phyloP scores from a whole-genome alignment of 1,140 invertebrate species.

The Drosophila asahinai region DNA sequence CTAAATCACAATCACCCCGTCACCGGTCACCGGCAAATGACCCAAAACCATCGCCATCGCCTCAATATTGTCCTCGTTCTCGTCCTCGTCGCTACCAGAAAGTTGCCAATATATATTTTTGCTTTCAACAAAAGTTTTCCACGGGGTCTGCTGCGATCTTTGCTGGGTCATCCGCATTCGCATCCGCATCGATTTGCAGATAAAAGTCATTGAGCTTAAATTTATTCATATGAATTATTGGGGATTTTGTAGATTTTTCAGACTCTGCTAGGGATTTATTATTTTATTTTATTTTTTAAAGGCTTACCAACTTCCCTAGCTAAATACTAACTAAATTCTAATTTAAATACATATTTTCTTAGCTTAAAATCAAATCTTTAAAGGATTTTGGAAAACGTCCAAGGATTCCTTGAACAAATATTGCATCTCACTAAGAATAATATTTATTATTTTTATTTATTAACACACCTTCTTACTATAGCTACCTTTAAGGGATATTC shows the following conservation, averaged over 20 bases:
- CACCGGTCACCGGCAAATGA: slow-evolving; percentile 17
- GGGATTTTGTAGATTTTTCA: not conserved
- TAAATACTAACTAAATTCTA: no score
- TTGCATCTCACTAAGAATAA: no score
- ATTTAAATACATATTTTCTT: no score
- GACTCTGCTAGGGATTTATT: not conserved
- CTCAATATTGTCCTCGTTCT: slow-evolving; percentile 6
- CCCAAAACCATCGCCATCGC: slow-evolving; percentile 13
- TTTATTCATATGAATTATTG: slow-evolving; percentile 18
- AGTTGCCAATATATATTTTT: slow-evolving; percentile 33
- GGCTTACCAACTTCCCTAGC: not conserved
- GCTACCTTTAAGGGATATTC: not conserved
- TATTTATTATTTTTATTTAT: not conserved
- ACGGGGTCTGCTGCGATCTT: slow-evolving; percentile 2
- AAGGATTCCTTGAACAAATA: no score
- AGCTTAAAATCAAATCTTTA: no score
- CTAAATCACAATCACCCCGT: slow-evolving; percentile 40
- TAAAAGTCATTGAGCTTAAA: slow-evolving; percentile 14
- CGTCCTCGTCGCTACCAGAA: slow-evolving; percentile 6
- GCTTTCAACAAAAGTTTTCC: slow-evolving; percentile 18
- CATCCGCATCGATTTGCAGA: slow-evolving; percentile 1
- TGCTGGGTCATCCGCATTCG: not conserved
- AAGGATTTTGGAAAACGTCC: no score
- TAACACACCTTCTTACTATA: not conserved
- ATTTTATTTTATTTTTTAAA: not conserved